phyloP scores from a whole-genome alignment of 1,140 invertebrate species.

The Cataglyphis hispanica region DNA sequence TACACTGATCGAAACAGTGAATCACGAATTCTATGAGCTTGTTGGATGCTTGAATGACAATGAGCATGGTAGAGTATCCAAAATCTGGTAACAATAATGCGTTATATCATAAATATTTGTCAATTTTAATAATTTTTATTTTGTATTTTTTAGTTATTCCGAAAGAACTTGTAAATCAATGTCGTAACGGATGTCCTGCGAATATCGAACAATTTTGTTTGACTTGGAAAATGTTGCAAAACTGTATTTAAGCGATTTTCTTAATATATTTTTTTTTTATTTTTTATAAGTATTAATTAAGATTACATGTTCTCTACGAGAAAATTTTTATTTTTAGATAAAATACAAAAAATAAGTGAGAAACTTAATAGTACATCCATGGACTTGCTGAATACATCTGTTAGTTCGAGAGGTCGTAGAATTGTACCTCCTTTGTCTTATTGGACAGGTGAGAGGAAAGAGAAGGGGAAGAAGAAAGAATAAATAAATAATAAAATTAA shows the following conservation, averaged over 20 bases:
- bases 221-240: conserved; percentile 70
- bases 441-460: conserved; percentile 69
- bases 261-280: neutral
- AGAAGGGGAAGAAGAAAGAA: neutral
- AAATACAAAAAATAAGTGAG: neutral
- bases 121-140: conserved; percentile 23
- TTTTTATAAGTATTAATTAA: neutral
- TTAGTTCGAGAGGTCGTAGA: conserved; percentile 73
- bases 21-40: conserved; percentile 76
- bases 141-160: conserved; percentile 72
- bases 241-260: neutral
- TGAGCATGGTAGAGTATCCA: conserved; percentile 73
- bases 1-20: conserved; percentile 74
- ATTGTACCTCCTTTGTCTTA: conserved; percentile 73
- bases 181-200: conserved; percentile 78
- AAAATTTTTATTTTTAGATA: conserved; percentile 1
- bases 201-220: conserved; percentile 78
- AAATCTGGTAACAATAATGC: neutral
- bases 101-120: neutral
- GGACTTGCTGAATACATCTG: conserved; percentile 34
- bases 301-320: neutral
- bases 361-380: conserved; percentile 1
- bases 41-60: conserved; percentile 73
- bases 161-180: conserved; percentile 74
- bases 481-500: conserved; percentile 22